Base-by-base conservation (phyloP, 1,140 invertebrate species). In the Cyrtorhinus lividipennis region DNA sequence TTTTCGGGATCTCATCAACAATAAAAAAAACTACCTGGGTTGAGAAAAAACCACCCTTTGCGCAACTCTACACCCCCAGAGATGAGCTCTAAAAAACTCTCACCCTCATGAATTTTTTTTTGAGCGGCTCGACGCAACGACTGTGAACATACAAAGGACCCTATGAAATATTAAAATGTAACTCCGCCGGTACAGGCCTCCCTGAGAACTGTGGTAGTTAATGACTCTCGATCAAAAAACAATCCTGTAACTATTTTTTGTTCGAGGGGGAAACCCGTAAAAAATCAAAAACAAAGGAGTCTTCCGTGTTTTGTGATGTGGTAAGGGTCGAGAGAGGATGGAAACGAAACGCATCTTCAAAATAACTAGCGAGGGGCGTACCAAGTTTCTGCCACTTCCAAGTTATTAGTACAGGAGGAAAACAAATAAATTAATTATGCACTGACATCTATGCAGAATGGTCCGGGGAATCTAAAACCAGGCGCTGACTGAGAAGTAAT, bases 161-260 rank as follows among this genome's bases (percentile, higher is more conserved):
- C 48, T 22, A 53, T 53, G 48, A 53, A 53, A 53, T 53, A 53
- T 53, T 53, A 53, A 53, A 53, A 53, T 53, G 48, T 53, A 53
- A 10, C 48, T 53, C 18, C 12, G 10, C 20, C 20, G 48, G 20
- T 53, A 22, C 3, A 53, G 30, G 30, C 30, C 30, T 38, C 15
- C 30, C 30, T 38, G 48, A 53, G 48, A 53, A 53, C 20, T 53
- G 48, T 22, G 10, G 48, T 20, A 15, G 48, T 53, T 53, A 53
- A 53, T 53, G 48, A 53, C 48, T 12, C 5, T 53, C 8, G n/a
- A n/a, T n/a, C 38, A 20, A 53, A 53, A 53, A 53, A 53, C 48
- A 53, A 53, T 53, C 48, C 20, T 20, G 10, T 5, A 12, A 3
- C 48, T 12, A 22, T 22, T 53, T 53, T 22, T 53, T 22, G 48